Evolutionary conservation across 1,140 invertebrate genomes (phyloP), one percentile per base, ranked within the genome.

Genomic region (Hesperophylax magnus): DNA sequence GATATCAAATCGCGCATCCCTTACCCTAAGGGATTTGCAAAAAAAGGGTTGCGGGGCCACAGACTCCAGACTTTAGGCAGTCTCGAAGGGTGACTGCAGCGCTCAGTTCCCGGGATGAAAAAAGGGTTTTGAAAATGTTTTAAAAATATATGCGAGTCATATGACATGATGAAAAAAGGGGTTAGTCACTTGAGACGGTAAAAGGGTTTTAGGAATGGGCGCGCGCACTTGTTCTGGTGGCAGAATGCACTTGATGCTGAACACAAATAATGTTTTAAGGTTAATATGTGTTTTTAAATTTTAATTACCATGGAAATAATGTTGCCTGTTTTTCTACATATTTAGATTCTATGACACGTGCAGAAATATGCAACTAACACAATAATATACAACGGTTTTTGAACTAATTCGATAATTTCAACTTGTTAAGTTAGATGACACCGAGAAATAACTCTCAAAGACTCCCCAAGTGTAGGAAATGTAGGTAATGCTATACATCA

Each of bases 141-240:
- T 79, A 78, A 83, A 84, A 84, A 84, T 79, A 77, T 80, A 79
- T 79, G 82, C 69, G 79, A 81, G 80, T 84, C 82, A 84, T 75
- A 27, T 69, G 71, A 77, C 27, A 60, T 17, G 63, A 17, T 47
- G 39, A 56, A 77, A 71, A 79, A 83, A 81, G 77, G 79, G 82
- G 79, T 81, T 77, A 47, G n/a, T 60, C 72, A 76, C 72, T 76
- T 76, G 72, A 76, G 71, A 60, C 31, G 54, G 27, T 3, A 20
- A 58, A 79, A 60, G 47, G n/a, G 53, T 69, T 24, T 22, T 22
- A 1, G 17, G 47, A 20, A n/a, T 9, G 6, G 3, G 74, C 24
- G 6, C 8, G 75, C 80, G 82, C 77, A 81, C 65, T 27, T 67
- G 77, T 77, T 74, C 58, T 24, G 65, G 31, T 79, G 53, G 60